A percentile compares a stretch with the other conserved stretches of the same genome.
Conservation (phyloP, 2,797 vertebrate genomes). For the Coendou prehensilis region DNA sequence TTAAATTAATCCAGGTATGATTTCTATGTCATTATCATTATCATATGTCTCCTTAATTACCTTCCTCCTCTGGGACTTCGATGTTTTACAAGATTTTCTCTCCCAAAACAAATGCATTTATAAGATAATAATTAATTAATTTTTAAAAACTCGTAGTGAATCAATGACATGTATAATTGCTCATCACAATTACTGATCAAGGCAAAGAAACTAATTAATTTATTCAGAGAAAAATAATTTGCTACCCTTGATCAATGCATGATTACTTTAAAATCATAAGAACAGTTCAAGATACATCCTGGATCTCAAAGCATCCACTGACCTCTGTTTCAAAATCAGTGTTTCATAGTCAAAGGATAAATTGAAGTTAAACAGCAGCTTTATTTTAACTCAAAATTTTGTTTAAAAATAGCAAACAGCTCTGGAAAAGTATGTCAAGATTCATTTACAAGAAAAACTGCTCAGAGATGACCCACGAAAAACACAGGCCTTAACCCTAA, state of each 20-base stretch:
- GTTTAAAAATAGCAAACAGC: background rate
- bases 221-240: constrained; percentile 38
- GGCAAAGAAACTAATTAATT: constrained; percentile 44
- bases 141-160: constrained; percentile 17
- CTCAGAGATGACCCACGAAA: constrained; percentile 19
- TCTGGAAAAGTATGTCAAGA: background rate
- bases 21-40: constrained; percentile 58
- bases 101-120: constrained; percentile 69
- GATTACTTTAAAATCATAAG: constrained; percentile 23
- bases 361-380: background rate
- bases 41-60: constrained; percentile 73
- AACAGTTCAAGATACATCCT: background rate
- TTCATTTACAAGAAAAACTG: constrained; percentile 56
- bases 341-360: background rate
- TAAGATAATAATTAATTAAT: constrained; percentile 58
- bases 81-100: constrained; percentile 64
- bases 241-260: background rate
- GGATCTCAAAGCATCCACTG: background rate
- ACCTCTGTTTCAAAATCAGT: constrained; percentile 44
- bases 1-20: constrained; percentile 72
- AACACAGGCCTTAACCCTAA: background rate
- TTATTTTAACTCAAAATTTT: constrained; percentile 49
- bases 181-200: constrained; percentile 33
- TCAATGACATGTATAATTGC: constrained; percentile 23
- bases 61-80: constrained; percentile 51